Evolutionary conservation across 1,140 invertebrate species (phyloP).

Genomic region (Drosophila repleta): DNA sequence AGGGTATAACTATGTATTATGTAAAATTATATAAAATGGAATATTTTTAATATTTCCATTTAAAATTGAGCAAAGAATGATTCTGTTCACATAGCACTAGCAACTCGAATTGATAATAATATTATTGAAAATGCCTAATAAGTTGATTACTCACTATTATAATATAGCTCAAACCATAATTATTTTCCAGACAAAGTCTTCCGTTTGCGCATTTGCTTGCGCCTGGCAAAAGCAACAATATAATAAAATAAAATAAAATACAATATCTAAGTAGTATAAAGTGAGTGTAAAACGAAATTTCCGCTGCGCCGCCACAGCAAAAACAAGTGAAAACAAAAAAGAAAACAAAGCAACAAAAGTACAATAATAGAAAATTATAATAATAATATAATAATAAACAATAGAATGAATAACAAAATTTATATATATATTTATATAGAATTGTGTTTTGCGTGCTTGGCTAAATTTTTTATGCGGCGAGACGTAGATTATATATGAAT

Average conservation of each 20-base stretch:
- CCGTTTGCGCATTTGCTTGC: conserved; percentile 52
- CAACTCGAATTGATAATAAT: too few relatives aligned
- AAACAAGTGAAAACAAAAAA: conserved; percentile 45
- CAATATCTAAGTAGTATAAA: conserved; percentile 38
- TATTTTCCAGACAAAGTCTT: conserved; percentile 35
- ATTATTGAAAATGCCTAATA: too few relatives aligned
- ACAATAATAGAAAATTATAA: conserved; percentile 15
- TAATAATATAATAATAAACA: conserved; percentile 26
- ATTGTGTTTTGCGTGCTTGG: conserved; percentile 13
- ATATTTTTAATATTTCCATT: too few relatives aligned
- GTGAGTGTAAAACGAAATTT: conserved; percentile 70
- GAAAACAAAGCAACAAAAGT: conserved; percentile 29
- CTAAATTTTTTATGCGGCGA: conserved; percentile 20
- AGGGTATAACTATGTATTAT: too few relatives aligned
- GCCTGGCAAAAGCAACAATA: conserved; percentile 57
- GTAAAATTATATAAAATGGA: too few relatives aligned
- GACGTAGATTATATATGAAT: neutral
- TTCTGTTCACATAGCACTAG: too few relatives aligned
- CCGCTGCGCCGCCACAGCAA: conserved; percentile 52
- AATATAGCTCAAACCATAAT: conserved; percentile 2
- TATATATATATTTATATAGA: neutral
- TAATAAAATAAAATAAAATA: conserved; percentile 76
- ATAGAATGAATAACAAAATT: conserved; percentile 10
- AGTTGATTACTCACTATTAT: too few relatives aligned
- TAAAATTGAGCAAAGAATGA: too few relatives aligned